A percentile compares a stretch with the other conserved stretches of the same genome.
Conservation (phyloP, 2,888 invertebrate genomes). For the Epinotia brunnichana region DNA sequence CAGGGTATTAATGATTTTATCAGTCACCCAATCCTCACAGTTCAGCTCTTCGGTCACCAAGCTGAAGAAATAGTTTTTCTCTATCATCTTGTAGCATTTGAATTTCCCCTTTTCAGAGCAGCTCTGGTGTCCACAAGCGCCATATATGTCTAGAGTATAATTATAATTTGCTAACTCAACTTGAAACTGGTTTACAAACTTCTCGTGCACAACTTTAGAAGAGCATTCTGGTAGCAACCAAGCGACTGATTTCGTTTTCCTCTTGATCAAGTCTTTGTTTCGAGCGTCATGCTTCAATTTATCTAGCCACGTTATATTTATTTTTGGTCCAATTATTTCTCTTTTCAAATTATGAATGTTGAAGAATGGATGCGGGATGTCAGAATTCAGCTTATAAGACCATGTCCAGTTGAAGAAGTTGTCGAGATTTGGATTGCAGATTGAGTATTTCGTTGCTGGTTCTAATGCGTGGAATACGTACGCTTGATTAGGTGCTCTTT, state of each 20-base stretch:
- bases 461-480: conserved; percentile 72
- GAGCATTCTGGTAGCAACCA: conserved; percentile 68
- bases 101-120: conserved; percentile 58
- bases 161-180: conserved; percentile 66
- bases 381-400: conserved; percentile 74
- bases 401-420: conserved; percentile 77
- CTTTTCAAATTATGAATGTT: conserved; percentile 58
- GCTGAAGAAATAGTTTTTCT: conserved; percentile 68
- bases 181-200: conserved; percentile 61
- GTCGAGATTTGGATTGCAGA: conserved; percentile 66
- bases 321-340: conserved; percentile 62
- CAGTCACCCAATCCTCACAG: conserved; percentile 67
- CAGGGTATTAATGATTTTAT: conserved; percentile 63
- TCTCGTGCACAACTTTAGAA: conserved; percentile 59
- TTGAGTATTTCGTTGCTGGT: conserved; percentile 61
- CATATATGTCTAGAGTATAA: conserved; percentile 64
- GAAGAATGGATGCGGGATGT: conserved; percentile 68
- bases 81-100: conserved; percentile 65
- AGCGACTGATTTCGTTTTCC: conserved; percentile 67
- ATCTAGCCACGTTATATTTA: conserved; percentile 58
- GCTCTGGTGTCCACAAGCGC: conserved; percentile 64
- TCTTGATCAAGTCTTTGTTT: conserved; percentile 50
- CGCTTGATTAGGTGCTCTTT: conserved; percentile 61
- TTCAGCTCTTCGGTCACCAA: conserved; percentile 69
- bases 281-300: conserved; percentile 56